phyloP scores from a whole-genome alignment of 2,888 invertebrate genomes.

The Dorcus hopei region DNA sequence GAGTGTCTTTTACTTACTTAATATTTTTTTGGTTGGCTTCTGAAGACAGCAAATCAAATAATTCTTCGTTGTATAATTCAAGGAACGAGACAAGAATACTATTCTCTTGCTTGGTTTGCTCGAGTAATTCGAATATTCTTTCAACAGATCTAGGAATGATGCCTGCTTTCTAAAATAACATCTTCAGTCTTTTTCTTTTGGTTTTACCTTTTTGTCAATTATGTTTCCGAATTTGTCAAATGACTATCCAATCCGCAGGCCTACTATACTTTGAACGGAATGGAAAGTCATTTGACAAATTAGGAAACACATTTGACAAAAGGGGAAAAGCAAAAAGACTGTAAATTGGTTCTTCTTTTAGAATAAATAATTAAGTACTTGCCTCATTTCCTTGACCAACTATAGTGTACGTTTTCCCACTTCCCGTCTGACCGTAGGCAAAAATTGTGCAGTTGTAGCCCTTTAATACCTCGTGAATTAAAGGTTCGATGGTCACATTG shows the following conservation, averaged over 20 bases:
- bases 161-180: conserved; percentile 59
- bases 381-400: conserved; percentile 57
- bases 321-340: no score
- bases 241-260: no score
- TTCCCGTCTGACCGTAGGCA: conserved; percentile 91
- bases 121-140: conserved; percentile 86
- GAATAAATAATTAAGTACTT: background rate
- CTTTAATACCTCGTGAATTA: conserved; percentile 85
- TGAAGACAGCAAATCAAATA: conserved; percentile 84
- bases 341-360: no score
- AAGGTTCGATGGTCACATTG: conserved; percentile 79
- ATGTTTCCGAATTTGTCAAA: no score
- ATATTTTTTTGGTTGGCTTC: background rate
- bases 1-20: no score
- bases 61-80: conserved; percentile 95
- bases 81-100: conserved; percentile 90
- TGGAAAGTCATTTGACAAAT: no score
- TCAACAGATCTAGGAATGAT: conserved; percentile 89
- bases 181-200: no score
- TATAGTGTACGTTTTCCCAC: conserved; percentile 96
- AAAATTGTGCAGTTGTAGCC: conserved; percentile 99
- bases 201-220: no score
- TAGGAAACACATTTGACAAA: no score
- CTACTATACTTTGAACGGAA: no score
- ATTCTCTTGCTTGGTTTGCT: conserved; percentile 73